Evolutionary conservation across 2,113 vertebrate genomes (phyloP).

Genomic region (Otis tarda): DNA sequence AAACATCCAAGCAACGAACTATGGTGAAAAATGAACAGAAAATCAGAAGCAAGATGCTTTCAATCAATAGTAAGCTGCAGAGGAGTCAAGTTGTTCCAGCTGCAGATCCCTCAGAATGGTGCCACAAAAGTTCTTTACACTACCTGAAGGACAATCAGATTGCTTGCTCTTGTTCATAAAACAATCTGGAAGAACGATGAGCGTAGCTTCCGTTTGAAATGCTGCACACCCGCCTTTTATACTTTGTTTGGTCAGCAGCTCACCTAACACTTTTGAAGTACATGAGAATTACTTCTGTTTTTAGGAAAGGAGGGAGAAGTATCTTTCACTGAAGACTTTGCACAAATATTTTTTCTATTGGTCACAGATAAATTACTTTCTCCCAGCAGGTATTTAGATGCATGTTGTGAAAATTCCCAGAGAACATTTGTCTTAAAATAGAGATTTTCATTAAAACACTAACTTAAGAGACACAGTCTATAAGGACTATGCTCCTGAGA

Average conservation of each 20-base stretch:
- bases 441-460: background rate
- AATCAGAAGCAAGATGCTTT: background rate
- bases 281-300: background rate
- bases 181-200: background rate
- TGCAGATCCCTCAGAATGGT: background rate
- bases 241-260: background rate
- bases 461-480: background rate
- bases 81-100: background rate
- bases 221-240: accelerated
- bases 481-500: background rate
- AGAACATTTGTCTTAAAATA: background rate
- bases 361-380: background rate
- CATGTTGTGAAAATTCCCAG: background rate
- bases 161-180: background rate
- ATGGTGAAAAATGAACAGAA: accelerated
- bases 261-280: background rate
- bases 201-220: accelerated
- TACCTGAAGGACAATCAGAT: background rate
- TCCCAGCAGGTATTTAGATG: background rate
- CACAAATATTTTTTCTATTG: accelerated
- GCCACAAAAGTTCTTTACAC: background rate
- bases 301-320: background rate
- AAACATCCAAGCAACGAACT: background rate
- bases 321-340: background rate
- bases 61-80: background rate